phyloP scores from a whole-genome alignment of 2,113 vertebrate species.

The Penelope pileata region DNA sequence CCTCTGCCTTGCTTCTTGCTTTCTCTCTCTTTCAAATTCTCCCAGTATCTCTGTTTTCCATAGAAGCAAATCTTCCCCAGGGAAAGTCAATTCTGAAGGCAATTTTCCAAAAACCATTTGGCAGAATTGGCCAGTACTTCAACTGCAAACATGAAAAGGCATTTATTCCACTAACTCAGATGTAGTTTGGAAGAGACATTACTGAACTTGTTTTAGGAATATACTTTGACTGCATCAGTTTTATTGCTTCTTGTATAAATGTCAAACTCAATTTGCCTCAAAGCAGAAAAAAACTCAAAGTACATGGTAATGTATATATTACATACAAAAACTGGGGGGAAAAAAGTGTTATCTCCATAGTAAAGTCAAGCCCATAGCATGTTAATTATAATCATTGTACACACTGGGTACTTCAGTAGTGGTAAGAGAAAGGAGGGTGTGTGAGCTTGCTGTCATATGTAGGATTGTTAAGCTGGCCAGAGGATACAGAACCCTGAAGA shows the following conservation, averaged over 20 bases:
- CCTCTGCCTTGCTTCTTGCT: conserved; percentile 55
- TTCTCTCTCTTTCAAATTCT: conserved; percentile 61
- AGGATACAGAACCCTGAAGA: background rate
- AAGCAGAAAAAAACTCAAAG: conserved; percentile 35
- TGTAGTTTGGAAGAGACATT: conserved; percentile 71
- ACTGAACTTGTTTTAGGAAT: conserved; percentile 76
- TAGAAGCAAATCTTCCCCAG: conserved; percentile 73
- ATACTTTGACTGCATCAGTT: conserved; percentile 70
- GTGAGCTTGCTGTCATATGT: background rate
- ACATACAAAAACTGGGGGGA: background rate
- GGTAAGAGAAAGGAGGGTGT: background rate
- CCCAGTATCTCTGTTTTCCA: conserved; percentile 68
- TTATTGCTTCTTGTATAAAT: conserved; percentile 74
- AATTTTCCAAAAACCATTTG: conserved; percentile 79
- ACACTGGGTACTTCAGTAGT: background rate
- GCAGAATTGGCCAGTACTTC: conserved; percentile 70
- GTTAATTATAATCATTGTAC: conserved; percentile 9
- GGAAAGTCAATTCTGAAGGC: conserved; percentile 75
- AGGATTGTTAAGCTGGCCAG: background rate
- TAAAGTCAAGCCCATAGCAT: background rate
- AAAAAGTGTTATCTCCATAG: background rate
- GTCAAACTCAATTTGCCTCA: conserved; percentile 68
- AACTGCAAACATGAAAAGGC: conserved; percentile 75
- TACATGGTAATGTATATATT: conserved; percentile 51
- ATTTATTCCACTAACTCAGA: conserved; percentile 79